Base-by-base conservation (phyloP, 2,797 vertebrate genomes). In the Platyrinchus mystaceus region DNA sequence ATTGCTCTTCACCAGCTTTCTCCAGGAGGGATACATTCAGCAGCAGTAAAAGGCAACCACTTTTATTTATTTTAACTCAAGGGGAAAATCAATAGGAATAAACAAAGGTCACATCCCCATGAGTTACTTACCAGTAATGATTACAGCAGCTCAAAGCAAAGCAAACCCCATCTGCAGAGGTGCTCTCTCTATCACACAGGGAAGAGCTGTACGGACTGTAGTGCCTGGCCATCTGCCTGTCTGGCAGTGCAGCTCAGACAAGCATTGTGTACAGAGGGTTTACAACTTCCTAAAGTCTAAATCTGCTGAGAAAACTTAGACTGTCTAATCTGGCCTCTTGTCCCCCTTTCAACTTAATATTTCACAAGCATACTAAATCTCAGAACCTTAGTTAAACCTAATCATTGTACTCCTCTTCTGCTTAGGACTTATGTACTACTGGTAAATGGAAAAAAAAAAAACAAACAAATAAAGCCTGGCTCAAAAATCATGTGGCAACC, bases 281-380 rank as follows among this genome's bases (percentile, higher is more conserved):
- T 76, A 60, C 59, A 60, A 18, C 22, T 78, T 75, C 32, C 43
- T 66, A 32, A 82, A 78, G 21, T 22, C 41, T 66, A 28, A 41
- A 14, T 28, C 67, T 70, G 27, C 21, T 55, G 37, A 59, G 70
- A 82, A 41, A 67, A 78, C 66, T 60, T 78, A 69, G 34, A 28
- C 34, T 28, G 30, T 28, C 60, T 85, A 30, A 74, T 66, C 27
- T 32, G 47, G 17, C 47, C 32, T 83, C 28, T 50, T 56, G 10
- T 21, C 24, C 28, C 10, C 22, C 53, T 9, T 0, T 0, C 7
- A 12, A 28, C 20, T 75, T 83, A 50, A 41, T 0, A 4, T 79
- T 83, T 67, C 64, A 50, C 23, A 52, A 8, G 39, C 21, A 9
- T 52, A 60, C 37, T 23, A 78, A 73, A 56, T 12, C 12, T 52